These are phyloP conservation scores for Protophormia terraenovae DNA, from an alignment of 2,888 invertebrate species.

Conservation along the genomic window DNA sequence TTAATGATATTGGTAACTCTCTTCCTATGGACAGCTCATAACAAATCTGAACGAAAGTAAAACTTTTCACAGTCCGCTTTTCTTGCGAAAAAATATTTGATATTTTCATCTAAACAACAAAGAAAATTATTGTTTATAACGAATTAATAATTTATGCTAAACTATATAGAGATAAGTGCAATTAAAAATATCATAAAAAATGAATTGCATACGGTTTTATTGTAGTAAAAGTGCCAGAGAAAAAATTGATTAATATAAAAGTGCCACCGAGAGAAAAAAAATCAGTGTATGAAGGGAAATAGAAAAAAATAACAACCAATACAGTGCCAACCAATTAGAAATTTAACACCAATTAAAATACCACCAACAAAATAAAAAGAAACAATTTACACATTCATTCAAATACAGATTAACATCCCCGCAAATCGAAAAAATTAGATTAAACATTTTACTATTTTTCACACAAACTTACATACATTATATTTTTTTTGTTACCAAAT, in stretches of 20 bases:
- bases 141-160: neutral
- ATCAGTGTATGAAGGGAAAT: constrained; percentile 18
- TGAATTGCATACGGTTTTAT: constrained; percentile 35
- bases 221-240: constrained; percentile 39
- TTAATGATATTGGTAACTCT: neutral
- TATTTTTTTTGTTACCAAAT: neutral
- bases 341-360: constrained; percentile 39
- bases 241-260: constrained; percentile 57
- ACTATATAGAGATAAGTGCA: neutral
- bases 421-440: neutral
- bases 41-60: constrained; percentile 49
- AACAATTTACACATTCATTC: neutral
- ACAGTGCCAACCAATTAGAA: constrained; percentile 58
- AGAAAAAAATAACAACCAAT: constrained; percentile 27
- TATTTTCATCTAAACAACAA: constrained; percentile 45
- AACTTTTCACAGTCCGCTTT: constrained; percentile 26
- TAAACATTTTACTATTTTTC: neutral
- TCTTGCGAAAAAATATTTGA: constrained; percentile 19
- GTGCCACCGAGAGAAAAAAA: constrained; percentile 36
- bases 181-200: constrained; percentile 13
- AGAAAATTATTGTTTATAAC: constrained; percentile 35
- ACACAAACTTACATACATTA: too few relatives aligned
- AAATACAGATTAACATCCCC: neutral
- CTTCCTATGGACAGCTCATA: constrained; percentile 51
- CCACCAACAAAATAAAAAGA: constrained; percentile 1